Conservation (phyloP, 1,140 invertebrate genomes). For the Coenobita brevimanus region DNA sequence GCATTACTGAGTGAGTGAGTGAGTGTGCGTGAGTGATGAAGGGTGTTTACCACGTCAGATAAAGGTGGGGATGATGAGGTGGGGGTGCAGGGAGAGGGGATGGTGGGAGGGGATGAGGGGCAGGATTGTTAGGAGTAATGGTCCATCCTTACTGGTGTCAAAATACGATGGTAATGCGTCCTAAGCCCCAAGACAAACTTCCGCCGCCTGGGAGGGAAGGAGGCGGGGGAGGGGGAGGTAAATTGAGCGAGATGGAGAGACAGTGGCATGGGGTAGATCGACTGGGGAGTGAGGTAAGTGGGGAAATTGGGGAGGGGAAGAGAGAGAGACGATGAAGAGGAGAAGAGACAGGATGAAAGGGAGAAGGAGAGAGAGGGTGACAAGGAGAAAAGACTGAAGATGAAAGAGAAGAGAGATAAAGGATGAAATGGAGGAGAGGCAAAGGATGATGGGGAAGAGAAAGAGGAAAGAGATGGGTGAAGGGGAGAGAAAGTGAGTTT, state of each 20-base stretch:
- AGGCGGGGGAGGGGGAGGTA: background rate
- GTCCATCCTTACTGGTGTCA: conserved; percentile 44
- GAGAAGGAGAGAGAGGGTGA: too few species aligned
- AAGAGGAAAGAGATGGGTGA: too few species aligned
- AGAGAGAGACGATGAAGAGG: background rate
- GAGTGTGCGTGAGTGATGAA: background rate
- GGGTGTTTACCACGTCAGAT: background rate
- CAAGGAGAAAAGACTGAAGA: too few species aligned
- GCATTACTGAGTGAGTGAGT: too few species aligned
- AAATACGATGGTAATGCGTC: conserved; percentile 45
- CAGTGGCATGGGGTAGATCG: background rate
- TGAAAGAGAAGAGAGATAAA: too few species aligned
- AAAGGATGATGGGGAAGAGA: too few species aligned
- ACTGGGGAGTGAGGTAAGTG: background rate
- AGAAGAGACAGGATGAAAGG: background rate
- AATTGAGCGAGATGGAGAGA: background rate
- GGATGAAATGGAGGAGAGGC: too few species aligned
- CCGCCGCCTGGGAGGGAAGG: conserved; percentile 9
- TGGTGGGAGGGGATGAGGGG: background rate
- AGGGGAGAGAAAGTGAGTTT: background rate
- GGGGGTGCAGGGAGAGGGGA: background rate
- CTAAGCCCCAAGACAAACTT: conserved; percentile 51
- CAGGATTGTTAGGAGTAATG: conserved; percentile 43
- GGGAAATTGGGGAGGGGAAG: background rate
- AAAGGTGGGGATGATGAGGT: background rate